phyloP scores from a whole-genome alignment of 2,888 invertebrate species.

The Lordiphosa andalusiaca region DNA sequence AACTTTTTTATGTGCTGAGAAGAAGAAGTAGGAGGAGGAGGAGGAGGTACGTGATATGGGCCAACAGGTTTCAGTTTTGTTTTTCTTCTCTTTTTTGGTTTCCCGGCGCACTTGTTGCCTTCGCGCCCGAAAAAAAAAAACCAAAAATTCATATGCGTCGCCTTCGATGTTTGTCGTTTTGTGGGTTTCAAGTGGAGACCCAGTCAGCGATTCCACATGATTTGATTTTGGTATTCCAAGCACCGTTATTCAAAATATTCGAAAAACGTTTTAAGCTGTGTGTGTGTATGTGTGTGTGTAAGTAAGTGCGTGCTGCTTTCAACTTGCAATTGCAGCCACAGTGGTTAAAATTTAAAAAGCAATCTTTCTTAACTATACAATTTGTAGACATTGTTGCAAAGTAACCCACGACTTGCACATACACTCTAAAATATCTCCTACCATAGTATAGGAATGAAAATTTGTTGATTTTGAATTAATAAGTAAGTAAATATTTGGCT shows the following conservation, averaged over 20 bases:
- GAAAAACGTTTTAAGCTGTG: conserved; percentile 68
- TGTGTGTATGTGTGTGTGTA: conserved; percentile 20
- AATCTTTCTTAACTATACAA: background rate
- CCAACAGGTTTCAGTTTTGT: conserved; percentile 61
- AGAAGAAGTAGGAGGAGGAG: conserved; percentile 19
- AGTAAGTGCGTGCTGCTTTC: conserved; percentile 40
- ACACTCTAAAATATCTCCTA: too few relatives aligned
- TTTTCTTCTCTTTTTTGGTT: conserved; percentile 17
- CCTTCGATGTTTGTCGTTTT: conserved; percentile 48
- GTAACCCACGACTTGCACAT: too few relatives aligned
- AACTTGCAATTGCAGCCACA: conserved; percentile 27
- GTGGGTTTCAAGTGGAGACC: conserved; percentile 54
- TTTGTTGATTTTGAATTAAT: too few relatives aligned
- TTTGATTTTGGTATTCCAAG: conserved; percentile 75
- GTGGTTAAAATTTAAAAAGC: background rate
- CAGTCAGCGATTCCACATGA: conserved; percentile 66
- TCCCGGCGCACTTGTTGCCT: conserved; percentile 68
- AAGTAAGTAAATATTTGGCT: too few relatives aligned
- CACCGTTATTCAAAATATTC: conserved; percentile 75
- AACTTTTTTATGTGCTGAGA: conserved; percentile 51
- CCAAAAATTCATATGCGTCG: conserved; percentile 62
- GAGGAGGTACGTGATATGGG: conserved; percentile 72
- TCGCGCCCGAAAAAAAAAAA: conserved; percentile 42
- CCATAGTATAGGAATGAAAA: too few relatives aligned
- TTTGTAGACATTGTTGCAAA: background rate